Conservation (phyloP, 53 echinoderm and acorn worm species). For the Mesocentrotus franciscanus region DNA sequence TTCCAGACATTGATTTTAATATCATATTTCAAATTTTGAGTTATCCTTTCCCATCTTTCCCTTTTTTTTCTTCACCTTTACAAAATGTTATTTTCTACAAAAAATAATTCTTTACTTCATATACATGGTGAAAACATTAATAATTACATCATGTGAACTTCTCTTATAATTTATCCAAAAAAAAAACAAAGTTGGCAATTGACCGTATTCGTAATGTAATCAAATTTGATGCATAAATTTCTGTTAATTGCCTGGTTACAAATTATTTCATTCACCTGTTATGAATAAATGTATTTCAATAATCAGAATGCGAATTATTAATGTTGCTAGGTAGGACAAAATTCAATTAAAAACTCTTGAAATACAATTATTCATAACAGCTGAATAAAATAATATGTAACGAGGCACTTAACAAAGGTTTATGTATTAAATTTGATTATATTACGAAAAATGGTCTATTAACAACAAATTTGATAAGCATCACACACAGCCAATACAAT, state of each 20-base stretch:
- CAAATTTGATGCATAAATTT: too few species aligned
- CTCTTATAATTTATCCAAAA: background rate
- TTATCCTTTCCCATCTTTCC: background rate
- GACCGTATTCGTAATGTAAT: background rate
- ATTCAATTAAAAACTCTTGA: too few species aligned
- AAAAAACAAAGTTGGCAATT: background rate
- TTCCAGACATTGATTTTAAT: background rate
- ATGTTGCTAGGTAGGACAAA: too few species aligned
- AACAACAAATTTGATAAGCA: background rate
- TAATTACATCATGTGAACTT: background rate
- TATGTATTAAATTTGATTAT: too few species aligned
- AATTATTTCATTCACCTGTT: too few species aligned
- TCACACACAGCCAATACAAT: background rate
- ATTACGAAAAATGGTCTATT: background rate
- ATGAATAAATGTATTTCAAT: too few species aligned
- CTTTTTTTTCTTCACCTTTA: background rate
- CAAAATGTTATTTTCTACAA: conserved; percentile 18
- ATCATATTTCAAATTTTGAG: background rate
- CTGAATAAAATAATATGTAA: too few species aligned
- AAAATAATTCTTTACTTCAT: conserved; percentile 51
- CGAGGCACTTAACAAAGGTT: too few species aligned
- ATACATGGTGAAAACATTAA: background rate
- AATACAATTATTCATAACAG: too few species aligned
- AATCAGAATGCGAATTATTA: too few species aligned
- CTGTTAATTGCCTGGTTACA: too few species aligned